Conservation (phyloP, 2,113 vertebrate species). For the Todiramphus saurophagus region DNA sequence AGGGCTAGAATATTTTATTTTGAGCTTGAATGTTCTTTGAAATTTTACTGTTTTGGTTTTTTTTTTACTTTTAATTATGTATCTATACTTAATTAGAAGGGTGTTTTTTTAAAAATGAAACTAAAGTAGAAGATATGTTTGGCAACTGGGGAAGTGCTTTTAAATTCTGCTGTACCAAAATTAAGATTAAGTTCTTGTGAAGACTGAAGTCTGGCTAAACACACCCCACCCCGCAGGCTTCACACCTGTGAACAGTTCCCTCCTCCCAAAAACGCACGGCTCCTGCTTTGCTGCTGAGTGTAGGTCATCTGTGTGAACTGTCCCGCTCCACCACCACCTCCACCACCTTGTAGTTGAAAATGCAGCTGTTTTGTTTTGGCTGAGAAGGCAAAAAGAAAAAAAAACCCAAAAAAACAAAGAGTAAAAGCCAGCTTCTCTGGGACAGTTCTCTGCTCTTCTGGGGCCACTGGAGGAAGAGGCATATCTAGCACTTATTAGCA, state of each 20-base stretch:
- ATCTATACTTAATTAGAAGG: not conserved
- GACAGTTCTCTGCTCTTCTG: not conserved
- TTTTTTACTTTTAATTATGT: not conserved
- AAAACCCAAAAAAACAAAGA: not conserved
- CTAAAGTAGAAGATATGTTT: not conserved
- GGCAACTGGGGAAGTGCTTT: not conserved
- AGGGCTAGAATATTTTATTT: not conserved
- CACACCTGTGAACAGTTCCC: not conserved
- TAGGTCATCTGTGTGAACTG: not conserved
- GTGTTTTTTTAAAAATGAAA: not conserved
- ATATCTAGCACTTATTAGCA: not conserved
- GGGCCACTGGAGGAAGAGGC: not conserved
- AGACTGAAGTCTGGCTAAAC: not conserved
- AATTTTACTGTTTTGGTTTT: not conserved
- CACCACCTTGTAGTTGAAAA: not conserved
- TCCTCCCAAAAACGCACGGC: fast-evolving
- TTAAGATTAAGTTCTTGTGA: not conserved
- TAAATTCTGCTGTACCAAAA: not conserved
- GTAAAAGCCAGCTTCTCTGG: not conserved
- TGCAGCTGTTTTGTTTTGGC: not conserved
- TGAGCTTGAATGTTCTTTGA: not conserved
- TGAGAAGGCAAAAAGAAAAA: not conserved
- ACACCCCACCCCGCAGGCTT: not conserved
- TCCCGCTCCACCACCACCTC: not conserved
- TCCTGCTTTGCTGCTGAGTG: not conserved